A percentile compares a stretch with the other conserved stretches of the same genome.
phyloP scores from a whole-genome alignment of 2,113 vertebrate species.

The Lipophrys pholis region DNA sequence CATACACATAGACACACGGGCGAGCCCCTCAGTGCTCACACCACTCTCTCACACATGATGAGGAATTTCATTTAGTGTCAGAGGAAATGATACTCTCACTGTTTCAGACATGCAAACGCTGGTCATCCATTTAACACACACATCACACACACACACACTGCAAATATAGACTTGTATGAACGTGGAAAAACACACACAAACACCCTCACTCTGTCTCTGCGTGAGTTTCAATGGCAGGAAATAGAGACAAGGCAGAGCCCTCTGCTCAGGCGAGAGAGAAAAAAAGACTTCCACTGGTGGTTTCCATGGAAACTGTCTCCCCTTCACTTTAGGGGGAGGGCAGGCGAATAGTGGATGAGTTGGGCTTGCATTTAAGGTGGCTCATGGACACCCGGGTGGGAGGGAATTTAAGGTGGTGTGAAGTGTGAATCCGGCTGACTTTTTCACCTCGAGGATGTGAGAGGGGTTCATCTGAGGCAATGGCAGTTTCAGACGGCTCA shows the following conservation, averaged over 20 bases:
- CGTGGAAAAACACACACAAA: slow-evolving; percentile 32
- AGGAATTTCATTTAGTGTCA: slow-evolving; percentile 36
- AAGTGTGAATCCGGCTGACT: slow-evolving; percentile 50
- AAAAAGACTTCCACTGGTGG: slow-evolving; percentile 79
- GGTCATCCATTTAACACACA: slow-evolving; percentile 27
- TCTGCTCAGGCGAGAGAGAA: slow-evolving; percentile 54
- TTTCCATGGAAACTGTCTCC: slow-evolving; percentile 86
- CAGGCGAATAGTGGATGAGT: slow-evolving; percentile 64
- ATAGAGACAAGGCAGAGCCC: slow-evolving; percentile 73
- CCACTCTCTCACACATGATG: slow-evolving; percentile 17
- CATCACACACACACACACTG: slow-evolving; percentile 5
- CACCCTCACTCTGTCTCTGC: slow-evolving; percentile 7
- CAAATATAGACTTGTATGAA: slow-evolving; percentile 55
- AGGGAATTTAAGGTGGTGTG: slow-evolving; percentile 74
- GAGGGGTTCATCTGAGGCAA: slow-evolving; percentile 54
- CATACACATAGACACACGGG: slow-evolving; percentile 9
- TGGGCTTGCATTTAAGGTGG: slow-evolving; percentile 74
- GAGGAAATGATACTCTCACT: slow-evolving; percentile 6
- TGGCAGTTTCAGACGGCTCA: slow-evolving; percentile 1
- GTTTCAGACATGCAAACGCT: slow-evolving; percentile 19
- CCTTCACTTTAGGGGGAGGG: slow-evolving; percentile 71
- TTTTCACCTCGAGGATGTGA: slow-evolving; percentile 14
- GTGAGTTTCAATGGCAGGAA: slow-evolving; percentile 65
- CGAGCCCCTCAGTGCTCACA: slow-evolving; percentile 8
- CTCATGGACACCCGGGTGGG: slow-evolving; percentile 33